Percentiles rank a stretch among this genome's conserved stretches.
phyloP scores from a whole-genome alignment of 1,140 invertebrate species.

The Caenorhabditis briggsae region DNA sequence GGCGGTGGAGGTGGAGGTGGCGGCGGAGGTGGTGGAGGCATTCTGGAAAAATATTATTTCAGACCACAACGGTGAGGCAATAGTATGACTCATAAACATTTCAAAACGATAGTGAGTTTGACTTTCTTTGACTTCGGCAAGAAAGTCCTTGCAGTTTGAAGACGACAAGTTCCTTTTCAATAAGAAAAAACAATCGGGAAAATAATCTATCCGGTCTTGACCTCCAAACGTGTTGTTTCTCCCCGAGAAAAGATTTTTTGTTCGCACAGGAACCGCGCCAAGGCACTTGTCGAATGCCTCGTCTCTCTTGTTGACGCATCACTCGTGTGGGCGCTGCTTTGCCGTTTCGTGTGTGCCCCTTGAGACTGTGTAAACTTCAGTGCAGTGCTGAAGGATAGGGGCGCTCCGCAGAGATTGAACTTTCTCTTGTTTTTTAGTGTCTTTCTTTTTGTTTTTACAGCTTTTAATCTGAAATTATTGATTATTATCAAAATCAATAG shows the following conservation, averaged over 20 bases:
- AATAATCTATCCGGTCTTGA: slow-evolving; percentile 42
- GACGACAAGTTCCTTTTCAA: not conserved
- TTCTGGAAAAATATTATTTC: too few species aligned
- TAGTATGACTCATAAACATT: too few species aligned
- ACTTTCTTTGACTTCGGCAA: not conserved
- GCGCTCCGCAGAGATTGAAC: slow-evolving; percentile 36
- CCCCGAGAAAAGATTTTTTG: not conserved
- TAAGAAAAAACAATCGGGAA: slow-evolving; percentile 6
- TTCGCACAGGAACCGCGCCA: not conserved
- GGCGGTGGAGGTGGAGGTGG: slow-evolving; percentile 25
- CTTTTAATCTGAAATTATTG: not conserved
- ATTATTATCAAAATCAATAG: not conserved
- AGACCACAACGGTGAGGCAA: too few species aligned
- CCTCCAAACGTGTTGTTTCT: not conserved
- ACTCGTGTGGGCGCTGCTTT: slow-evolving; percentile 1
- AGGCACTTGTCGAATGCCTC: not conserved
- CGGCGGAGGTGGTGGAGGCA: slow-evolving; percentile 28
- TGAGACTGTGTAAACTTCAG: slow-evolving; percentile 24
- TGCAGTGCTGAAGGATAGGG: slow-evolving; percentile 37
- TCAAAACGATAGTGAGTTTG: too few species aligned
- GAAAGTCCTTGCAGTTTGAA: not conserved
- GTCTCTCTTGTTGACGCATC: not conserved
- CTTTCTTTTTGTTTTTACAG: not conserved
- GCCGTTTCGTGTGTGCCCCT: slow-evolving; percentile 41
- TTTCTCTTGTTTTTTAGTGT: not conserved